Base-by-base conservation (phyloP, 1,140 invertebrate genomes). In the Drosophila ficusphila region DNA sequence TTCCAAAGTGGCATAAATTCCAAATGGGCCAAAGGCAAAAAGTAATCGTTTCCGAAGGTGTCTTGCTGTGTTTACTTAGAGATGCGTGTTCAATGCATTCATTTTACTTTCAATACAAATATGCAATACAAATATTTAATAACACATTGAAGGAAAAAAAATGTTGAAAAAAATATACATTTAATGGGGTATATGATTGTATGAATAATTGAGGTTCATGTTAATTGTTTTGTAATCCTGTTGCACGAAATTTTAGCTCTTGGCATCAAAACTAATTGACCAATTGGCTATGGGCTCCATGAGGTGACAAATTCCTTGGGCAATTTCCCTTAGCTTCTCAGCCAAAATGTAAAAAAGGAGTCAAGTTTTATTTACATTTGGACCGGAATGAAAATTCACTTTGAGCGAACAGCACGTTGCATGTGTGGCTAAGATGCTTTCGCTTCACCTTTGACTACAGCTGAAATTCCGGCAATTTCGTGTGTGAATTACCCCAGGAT, bases 401-500 rank as follows among this genome's bases (percentile, higher is more conserved):
- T 65, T 64, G 33, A 39, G 61, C 19, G n/a, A 25, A 31, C 25
- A 60, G 39, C 29, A 16, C 23, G 18, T 41, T 47, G 49, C 38
- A 49, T 76, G 41, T 77, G 73, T 64, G 62, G 67, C 48, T 58
- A 60, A 79, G 64, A 71, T 61, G 52, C 65, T 52, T 76, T 53
- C 16, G 39, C 31, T 31, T 81, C 72, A 82, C 77, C 73, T 82
- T 81, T 81, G 78, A 82, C 72, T 76, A 39, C 46, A 46, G 49
- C 61, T 33, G 6, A 72, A 79, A 82, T 82, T 58, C 68, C 73
- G 62, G 76, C 42, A 77, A 62, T 81, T 76, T 81, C 34, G 54
- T 75, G 77, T 65, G 56, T 71, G 57, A 67, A 67, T 67, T 64
- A 67, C 25, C 34, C 36, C 38, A 19, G 25, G 19, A 18, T 44